These are phyloP conservation scores for Lepidurus couesii DNA, from an alignment of 1,140 invertebrate species.

Conservation along the genomic window DNA sequence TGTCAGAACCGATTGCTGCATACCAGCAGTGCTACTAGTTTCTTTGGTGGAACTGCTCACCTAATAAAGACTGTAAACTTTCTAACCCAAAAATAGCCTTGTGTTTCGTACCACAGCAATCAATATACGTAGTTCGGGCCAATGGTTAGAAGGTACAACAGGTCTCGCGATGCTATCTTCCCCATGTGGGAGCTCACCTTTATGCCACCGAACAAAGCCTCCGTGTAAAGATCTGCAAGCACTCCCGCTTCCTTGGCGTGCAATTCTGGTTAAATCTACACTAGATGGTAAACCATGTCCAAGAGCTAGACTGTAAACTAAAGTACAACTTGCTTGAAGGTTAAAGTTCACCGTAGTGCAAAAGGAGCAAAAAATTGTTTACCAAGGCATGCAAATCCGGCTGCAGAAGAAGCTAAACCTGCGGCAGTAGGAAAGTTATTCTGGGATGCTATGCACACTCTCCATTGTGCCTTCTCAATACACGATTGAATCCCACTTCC, in stretches of 20 bases:
- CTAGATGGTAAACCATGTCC: constrained; percentile 65
- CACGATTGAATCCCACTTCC: constrained; percentile 33
- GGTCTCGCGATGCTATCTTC: constrained; percentile 75
- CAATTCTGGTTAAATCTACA: constrained; percentile 70
- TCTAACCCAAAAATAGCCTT: constrained; percentile 25
- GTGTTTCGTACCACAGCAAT: constrained; percentile 69
- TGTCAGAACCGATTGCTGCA: constrained; percentile 75
- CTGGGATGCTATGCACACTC: constrained; percentile 80
- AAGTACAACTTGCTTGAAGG: constrained; percentile 36
- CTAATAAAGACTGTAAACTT: constrained; percentile 42
- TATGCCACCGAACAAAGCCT: constrained; percentile 88
- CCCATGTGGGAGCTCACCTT: constrained; percentile 61
- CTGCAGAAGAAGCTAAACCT: constrained; percentile 94
- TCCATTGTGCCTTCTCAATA: constrained; percentile 50
- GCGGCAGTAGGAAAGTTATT: constrained; percentile 99
- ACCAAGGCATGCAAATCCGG: constrained; percentile 89
- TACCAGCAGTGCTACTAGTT: constrained; percentile 82
- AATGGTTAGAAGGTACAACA: constrained; percentile 67
- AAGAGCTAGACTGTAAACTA: constrained; percentile 65
- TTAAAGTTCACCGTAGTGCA: neutral
- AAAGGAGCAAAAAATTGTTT: constrained; percentile 36
- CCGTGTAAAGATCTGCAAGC: constrained; percentile 92
- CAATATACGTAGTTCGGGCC: constrained; percentile 84
- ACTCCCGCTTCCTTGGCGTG: constrained; percentile 86
- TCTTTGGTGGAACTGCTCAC: constrained; percentile 80